Evolutionary conservation across 2,888 invertebrate genomes (phyloP), one percentile per base, ranked within the genome.

Genomic region (Lasioglossum leucozonium): DNA sequence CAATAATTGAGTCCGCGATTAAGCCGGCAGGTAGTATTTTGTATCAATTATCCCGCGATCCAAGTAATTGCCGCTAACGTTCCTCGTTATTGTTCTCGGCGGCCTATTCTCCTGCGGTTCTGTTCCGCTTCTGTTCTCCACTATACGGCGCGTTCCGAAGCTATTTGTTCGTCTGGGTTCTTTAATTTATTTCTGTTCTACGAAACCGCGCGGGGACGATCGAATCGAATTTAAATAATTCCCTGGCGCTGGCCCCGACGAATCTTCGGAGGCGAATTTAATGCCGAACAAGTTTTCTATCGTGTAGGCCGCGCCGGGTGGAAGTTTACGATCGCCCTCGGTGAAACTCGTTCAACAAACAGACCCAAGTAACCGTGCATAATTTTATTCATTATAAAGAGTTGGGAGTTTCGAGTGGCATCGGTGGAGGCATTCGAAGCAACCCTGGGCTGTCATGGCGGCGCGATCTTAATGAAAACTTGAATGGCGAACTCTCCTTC

Each of bases 401-500:
- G 37, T 67, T 65, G 18, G 34, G 34, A 65, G 34, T 65, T 47
- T 65, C 65, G 18, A 65, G 18, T 30, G 65, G 34, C 34, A 34
- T 30, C 67, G 22, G 22, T 34, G n/a, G 22, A 4, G 67, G 67
- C 37, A 67, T 67, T 67, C 37, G 67, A 37, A 67, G 37, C 37
- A 22, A 22, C 34, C 18, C 10, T 22, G 65, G 34, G 8, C 30
- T 67, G 67, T 67, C 37, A 37, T 37, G 34, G 37, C 10, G 37
- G 22, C 67, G 37, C 67, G 67, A 67, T 67, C 67, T 67, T 67
- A 67, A 67, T 67, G 67, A 67, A 67, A 67, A 67, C 37, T 67
- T 67, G n/a, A 34, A 11, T 37, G 26, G 4, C 30, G 30, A n/a
- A 58, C 62, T 11, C 58, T n/a, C 55, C 26, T n/a, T 10, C n/a